These are phyloP conservation scores for Melanotaenia parkinsoni DNA, from an alignment of 2,797 vertebrate genomes.

Conservation along the genomic window DNA sequence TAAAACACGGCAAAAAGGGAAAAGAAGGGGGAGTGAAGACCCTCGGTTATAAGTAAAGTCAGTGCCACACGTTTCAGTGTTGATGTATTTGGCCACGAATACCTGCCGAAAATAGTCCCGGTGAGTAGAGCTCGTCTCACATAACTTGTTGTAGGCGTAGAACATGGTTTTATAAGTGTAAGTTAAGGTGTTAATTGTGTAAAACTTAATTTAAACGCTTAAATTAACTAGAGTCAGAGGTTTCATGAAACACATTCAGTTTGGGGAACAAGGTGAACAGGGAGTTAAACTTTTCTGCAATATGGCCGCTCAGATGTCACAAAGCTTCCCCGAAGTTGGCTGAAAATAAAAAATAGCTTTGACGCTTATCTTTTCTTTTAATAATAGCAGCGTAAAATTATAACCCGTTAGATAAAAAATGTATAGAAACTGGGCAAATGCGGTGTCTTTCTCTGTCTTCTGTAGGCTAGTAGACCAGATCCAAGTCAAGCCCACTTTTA, in stretches of 20 bases:
- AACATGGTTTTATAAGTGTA: too few relatives aligned
- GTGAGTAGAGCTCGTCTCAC: conserved; percentile 62
- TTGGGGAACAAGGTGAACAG: conserved; percentile 68
- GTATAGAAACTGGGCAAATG: background rate
- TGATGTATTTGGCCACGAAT: conserved; percentile 67
- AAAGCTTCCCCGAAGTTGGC: conserved; percentile 53
- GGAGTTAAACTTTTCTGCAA: conserved; percentile 78
- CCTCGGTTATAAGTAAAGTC: conserved; percentile 18
- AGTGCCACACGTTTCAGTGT: conserved; percentile 52
- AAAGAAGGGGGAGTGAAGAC: conserved; percentile 8
- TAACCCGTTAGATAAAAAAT: background rate
- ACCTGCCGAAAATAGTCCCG: conserved; percentile 71
- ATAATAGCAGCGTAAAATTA: background rate
- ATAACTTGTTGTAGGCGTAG: background rate
- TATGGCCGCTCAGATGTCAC: conserved; percentile 79
- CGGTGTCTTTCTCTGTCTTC: conserved; percentile 1
- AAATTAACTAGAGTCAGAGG: background rate
- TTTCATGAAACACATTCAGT: conserved; percentile 43
- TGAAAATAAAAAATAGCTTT: conserved; percentile 27
- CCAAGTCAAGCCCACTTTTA: conserved; percentile 49
- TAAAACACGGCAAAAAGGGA: conserved; percentile 3
- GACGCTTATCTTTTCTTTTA: background rate
- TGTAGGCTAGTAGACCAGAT: background rate
- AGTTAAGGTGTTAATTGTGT: background rate
- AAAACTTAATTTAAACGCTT: background rate